These are phyloP conservation scores for Pseudomyrmex gracilis DNA, from an alignment of 1,140 invertebrate species.

Conservation along the genomic window DNA sequence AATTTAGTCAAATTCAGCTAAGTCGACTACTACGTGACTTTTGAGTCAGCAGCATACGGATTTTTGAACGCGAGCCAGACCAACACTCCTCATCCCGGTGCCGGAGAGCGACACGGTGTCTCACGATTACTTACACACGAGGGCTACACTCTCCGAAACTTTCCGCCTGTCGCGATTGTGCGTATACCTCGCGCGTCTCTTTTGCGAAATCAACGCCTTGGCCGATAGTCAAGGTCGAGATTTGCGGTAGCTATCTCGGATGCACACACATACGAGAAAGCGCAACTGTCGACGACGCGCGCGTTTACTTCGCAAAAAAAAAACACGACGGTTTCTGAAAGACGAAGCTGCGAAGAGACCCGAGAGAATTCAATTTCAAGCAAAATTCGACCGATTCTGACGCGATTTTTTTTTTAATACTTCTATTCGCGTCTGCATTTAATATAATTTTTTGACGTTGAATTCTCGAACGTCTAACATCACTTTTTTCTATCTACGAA, in stretches of 20 bases:
- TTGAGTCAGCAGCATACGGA: constrained; percentile 51
- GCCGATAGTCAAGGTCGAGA: constrained; percentile 41
- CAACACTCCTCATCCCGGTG: constrained; percentile 7
- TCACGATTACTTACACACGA: constrained; percentile 22
- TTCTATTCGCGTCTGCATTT: too few species aligned
- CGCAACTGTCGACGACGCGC: background rate
- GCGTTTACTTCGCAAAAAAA: constrained; percentile 15
- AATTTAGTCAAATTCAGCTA: constrained; percentile 49
- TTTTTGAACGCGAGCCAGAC: constrained; percentile 48
- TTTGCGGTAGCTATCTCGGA: constrained; percentile 8
- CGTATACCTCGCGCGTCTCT: background rate
- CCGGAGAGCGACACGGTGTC: constrained; percentile 19
- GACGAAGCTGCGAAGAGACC: too few species aligned
- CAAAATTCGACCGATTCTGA: too few species aligned
- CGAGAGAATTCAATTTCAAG: too few species aligned
- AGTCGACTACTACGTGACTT: constrained; percentile 42
- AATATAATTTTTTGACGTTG: too few species aligned
- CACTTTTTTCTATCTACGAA: background rate
- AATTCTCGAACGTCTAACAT: too few species aligned
- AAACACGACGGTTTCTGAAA: background rate
- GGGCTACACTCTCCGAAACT: background rate
- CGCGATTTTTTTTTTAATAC: too few species aligned
- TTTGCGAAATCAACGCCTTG: constrained; percentile 48
- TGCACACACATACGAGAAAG: background rate
- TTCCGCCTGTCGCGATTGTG: constrained; percentile 14